Conservation (phyloP, 2,797 vertebrate species). For the Somateria mollissima region DNA sequence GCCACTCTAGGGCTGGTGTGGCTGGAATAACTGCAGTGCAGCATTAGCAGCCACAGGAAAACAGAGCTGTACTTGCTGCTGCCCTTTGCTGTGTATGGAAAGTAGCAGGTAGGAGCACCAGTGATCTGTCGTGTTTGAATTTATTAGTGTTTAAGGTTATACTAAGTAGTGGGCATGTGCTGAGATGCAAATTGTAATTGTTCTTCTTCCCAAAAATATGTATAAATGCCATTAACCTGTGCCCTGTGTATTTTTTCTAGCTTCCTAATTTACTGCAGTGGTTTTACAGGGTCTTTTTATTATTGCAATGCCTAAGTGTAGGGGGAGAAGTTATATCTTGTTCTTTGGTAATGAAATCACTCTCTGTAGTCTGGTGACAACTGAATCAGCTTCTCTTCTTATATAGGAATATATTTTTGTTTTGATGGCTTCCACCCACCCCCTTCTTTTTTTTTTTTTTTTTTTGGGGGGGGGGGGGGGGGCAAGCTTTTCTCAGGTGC, state of each 20-base stretch:
- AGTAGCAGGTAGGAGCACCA: neutral
- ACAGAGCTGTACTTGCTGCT: neutral
- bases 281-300: neutral
- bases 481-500: neutral
- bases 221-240: neutral
- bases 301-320: neutral
- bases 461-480: too few relatives aligned
- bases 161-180: neutral
- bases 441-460: neutral
- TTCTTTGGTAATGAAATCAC: neutral
- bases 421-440: neutral
- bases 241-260: neutral
- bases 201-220: neutral
- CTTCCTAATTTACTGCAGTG: neutral
- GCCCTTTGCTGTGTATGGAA: neutral
- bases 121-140: neutral
- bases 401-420: neutral
- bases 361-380: neutral
- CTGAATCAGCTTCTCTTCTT: neutral
- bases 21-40: neutral
- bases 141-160: neutral
- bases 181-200: neutral
- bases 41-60: neutral
- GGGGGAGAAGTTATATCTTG: neutral
- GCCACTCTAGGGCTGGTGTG: accelerated